Percentiles rank a stretch among this genome's conserved stretches.
Conservation (phyloP, 2,113 vertebrate genomes). For the Clupea harengus region DNA sequence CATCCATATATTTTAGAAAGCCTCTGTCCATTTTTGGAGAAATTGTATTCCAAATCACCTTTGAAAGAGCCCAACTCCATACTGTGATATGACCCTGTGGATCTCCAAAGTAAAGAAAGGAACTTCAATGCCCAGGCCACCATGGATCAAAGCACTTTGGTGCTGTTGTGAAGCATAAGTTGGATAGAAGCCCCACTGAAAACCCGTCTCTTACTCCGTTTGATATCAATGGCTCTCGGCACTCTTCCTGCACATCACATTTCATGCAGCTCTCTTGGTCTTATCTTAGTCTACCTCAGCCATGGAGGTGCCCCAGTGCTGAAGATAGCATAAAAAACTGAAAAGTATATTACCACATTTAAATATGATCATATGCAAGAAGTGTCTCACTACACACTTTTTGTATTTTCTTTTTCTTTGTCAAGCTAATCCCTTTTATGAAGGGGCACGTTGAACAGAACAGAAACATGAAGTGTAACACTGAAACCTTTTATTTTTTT, state of each 20-base stretch:
- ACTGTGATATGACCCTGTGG: slow-evolving; percentile 22
- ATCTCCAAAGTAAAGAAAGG: slow-evolving; percentile 12
- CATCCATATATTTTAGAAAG: neutral
- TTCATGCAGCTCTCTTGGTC: neutral
- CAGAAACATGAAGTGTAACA: neutral
- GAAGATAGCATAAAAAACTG: neutral
- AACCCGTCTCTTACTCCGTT: neutral
- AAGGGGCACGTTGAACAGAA: neutral
- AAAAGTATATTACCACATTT: neutral
- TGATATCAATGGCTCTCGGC: slow-evolving; percentile 12
- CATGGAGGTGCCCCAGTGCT: neutral
- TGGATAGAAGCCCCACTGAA: slow-evolving; percentile 26
- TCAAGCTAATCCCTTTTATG: neutral
- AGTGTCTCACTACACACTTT: neutral
- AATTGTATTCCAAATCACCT: slow-evolving; percentile 53
- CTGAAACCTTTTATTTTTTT: too few species aligned
- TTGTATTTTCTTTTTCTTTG: neutral
- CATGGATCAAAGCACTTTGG: slow-evolving; percentile 39
- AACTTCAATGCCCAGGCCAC: slow-evolving; percentile 32
- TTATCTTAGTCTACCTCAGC: neutral
- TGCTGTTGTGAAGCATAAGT: slow-evolving; percentile 25
- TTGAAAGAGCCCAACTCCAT: slow-evolving; percentile 20
- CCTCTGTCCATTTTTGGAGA: slow-evolving; percentile 44
- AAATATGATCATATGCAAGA: neutral
- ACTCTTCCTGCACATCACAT: neutral